Evolutionary conservation across 2,113 vertebrate genomes (phyloP), one percentile per base, ranked within the genome.

Genomic region (Chamaea fasciata): DNA sequence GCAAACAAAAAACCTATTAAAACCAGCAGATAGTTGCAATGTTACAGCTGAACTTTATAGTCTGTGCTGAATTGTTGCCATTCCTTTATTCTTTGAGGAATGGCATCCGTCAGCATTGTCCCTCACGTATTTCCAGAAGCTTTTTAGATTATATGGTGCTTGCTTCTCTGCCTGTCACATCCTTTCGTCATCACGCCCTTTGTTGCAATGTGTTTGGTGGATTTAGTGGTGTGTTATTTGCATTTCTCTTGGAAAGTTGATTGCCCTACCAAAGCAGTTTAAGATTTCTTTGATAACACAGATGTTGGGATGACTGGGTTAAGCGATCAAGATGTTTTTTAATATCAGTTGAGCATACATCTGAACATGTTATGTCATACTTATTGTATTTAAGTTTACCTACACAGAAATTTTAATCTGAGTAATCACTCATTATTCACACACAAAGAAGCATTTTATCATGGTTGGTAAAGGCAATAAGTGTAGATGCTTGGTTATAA

Each of bases 281-380:
- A 33, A 63, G 7, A 47, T 80, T 76, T 69, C 28, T 83, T 76
- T 85, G 20, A 22, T 85, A 83, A 64, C 19, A 21, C 2, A 65
- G 23, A 64, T 23, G 3, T 41, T 73, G 15, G 69, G 8, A 37
- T 37, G 13, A 41, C 41, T 6, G 15, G 31, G 17, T 83, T 65
- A 76, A 69, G 10, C 0, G 0, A 24, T 44, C 24, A 22, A 28
- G 28, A 46, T 1, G 2, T 15, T 50, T 57, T 79, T 78, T 17
- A 67, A 3, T 69, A 49, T 39, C 46, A 44, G n/a, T 69, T 94
- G 78, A 59, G 16, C 42, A 35, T 62, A 35, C 7, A 27, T 77
- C 30, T 67, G 24, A 59, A 70, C 5, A 6, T 77, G 28, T 10
- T 70, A 18, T 35, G 4, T 67, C 26, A 63, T 49, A 23, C 6